These are phyloP conservation scores for Chironomus striatipennis DNA, from an alignment of 1,140 invertebrate genomes.

Conservation along the genomic window DNA sequence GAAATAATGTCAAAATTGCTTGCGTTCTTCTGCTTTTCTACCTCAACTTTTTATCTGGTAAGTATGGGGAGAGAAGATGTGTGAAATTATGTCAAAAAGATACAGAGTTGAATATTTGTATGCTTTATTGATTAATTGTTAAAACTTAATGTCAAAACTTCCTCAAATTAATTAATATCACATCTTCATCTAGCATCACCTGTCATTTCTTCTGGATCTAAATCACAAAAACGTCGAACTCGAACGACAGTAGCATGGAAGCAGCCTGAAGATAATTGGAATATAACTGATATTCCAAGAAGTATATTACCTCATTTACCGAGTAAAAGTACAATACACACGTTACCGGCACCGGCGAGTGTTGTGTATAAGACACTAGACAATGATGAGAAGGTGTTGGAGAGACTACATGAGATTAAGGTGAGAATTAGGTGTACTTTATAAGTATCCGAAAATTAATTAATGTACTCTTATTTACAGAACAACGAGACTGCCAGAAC, in stretches of 20 bases:
- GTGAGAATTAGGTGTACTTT: slow-evolving; percentile 28
- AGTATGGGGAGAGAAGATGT: too few relatives aligned
- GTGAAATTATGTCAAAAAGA: too few relatives aligned
- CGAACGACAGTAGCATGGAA: slow-evolving; percentile 43
- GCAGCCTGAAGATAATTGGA: slow-evolving; percentile 45
- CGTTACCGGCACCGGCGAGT: slow-evolving; percentile 40
- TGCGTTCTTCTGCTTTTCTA: too few relatives aligned
- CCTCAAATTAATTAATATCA: too few relatives aligned
- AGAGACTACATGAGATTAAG: slow-evolving; percentile 42
- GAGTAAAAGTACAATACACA: slow-evolving; percentile 40
- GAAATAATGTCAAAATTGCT: too few relatives aligned
- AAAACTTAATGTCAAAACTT: too few relatives aligned
- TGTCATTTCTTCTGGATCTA: neutral
- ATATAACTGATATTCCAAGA: slow-evolving; percentile 41
- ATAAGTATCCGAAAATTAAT: neutral
- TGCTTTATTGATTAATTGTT: too few relatives aligned
- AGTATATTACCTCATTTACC: slow-evolving; percentile 45
- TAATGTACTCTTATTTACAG: slow-evolving; percentile 27
- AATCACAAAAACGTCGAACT: slow-evolving; percentile 30
- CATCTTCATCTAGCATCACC: neutral
- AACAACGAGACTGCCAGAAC: slow-evolving; percentile 49
- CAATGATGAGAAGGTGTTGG: slow-evolving; percentile 44
- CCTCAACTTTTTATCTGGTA: too few relatives aligned
- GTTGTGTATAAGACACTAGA: slow-evolving; percentile 25
- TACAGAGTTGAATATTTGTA: too few relatives aligned